phyloP scores from a whole-genome alignment of 2,888 invertebrate species.

The Caenorhabditis sp. region DNA sequence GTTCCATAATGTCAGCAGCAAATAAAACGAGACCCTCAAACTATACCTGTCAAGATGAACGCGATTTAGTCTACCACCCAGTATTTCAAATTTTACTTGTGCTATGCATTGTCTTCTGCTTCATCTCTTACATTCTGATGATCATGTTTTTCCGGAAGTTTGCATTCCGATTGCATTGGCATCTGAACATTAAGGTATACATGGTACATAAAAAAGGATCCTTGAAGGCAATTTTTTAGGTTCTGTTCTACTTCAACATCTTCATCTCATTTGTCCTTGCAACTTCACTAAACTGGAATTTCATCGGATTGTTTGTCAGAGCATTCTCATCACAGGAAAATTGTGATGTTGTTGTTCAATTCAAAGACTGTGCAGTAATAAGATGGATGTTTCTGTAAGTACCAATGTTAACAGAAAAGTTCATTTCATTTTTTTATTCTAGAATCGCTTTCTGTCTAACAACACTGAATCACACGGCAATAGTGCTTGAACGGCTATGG shows the following conservation, averaged over 20 bases:
- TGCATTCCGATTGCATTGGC: constrained; percentile 15
- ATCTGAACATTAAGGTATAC: constrained; percentile 30
- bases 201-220: not conserved
- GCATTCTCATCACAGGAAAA: not conserved
- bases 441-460: constrained; percentile 31
- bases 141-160: constrained; percentile 14
- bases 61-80: constrained; percentile 17
- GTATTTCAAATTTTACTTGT: constrained; percentile 11
- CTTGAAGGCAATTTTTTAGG: constrained; percentile 14
- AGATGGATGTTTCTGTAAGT: constrained; percentile 33
- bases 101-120: not conserved
- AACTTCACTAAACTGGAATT: constrained; percentile 9
- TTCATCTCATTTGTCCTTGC: constrained; percentile 18
- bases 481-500: constrained; percentile 23
- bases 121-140: constrained; percentile 21
- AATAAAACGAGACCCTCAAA: not conserved
- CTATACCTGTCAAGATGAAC: constrained; percentile 11
- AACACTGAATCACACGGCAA: constrained; percentile 13
- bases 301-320: constrained; percentile 20
- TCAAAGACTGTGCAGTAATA: constrained; percentile 8
- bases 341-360: constrained; percentile 4
- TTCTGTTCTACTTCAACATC: constrained; percentile 27
- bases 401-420: not conserved
- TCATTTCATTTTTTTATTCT: not conserved
- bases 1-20: too few relatives aligned